phyloP scores from a whole-genome alignment of 2,888 invertebrate species.

The Lampropteryx suffumata region DNA sequence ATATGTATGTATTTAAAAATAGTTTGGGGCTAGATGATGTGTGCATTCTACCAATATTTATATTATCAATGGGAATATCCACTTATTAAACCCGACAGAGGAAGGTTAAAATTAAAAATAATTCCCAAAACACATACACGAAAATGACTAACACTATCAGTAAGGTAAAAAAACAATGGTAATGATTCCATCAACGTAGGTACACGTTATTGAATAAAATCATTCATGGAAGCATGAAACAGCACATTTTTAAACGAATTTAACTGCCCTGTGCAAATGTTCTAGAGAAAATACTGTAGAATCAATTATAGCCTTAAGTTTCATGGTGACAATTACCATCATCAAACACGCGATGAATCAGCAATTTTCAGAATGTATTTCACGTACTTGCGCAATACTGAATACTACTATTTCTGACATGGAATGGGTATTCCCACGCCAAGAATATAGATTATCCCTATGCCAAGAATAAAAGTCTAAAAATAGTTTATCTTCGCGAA shows the following conservation, averaged over 20 bases:
- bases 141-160: not conserved
- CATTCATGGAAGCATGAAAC: slow-evolving; percentile 20
- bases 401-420: not conserved
- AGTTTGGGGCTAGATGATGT: too few relatives aligned
- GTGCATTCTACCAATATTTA: too few relatives aligned
- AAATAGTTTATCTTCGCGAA: not conserved
- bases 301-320: too few relatives aligned
- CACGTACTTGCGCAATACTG: slow-evolving; percentile 18
- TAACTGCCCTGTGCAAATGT: not conserved
- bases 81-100: too few relatives aligned
- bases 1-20: too few relatives aligned
- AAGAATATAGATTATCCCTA: not conserved
- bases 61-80: too few relatives aligned
- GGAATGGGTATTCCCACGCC: not conserved
- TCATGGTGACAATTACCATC: not conserved
- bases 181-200: slow-evolving; percentile 11
- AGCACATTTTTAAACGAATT: slow-evolving; percentile 11
- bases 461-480: not conserved
- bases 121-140: too few relatives aligned
- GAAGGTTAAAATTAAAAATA: too few relatives aligned
- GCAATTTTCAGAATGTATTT: slow-evolving; percentile 19
- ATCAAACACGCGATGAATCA: slow-evolving; percentile 6
- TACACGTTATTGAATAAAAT: slow-evolving; percentile 6
- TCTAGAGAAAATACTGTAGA: too few relatives aligned
- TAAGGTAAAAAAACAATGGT: not conserved